Evolutionary conservation across 2,113 vertebrate genomes (phyloP).

Genomic region (Phyllostomus discolor): DNA sequence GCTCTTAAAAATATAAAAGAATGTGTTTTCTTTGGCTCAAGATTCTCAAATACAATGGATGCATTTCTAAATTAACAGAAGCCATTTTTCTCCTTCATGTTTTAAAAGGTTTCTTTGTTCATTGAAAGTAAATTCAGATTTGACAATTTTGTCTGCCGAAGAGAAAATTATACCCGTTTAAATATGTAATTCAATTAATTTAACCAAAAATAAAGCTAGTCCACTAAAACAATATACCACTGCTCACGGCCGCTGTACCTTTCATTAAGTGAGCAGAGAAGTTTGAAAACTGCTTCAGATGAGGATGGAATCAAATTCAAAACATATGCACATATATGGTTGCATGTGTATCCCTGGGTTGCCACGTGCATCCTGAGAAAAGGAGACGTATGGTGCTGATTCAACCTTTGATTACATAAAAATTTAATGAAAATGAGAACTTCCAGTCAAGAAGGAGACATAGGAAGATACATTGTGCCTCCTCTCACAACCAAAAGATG

Average conservation of each 20-base stretch:
- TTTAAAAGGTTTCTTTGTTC: not conserved
- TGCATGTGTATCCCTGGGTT: conserved; percentile 42
- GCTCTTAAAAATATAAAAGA: not conserved
- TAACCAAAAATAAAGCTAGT: conserved; percentile 45
- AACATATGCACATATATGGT: not conserved
- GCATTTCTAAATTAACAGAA: conserved; percentile 26
- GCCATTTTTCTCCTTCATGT: not conserved
- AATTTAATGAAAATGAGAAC: conserved; percentile 67
- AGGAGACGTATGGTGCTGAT: conserved; percentile 69
- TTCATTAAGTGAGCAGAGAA: conserved; percentile 33
- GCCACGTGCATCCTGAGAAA: conserved; percentile 65
- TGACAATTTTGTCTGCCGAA: conserved; percentile 36
- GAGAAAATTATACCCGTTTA: conserved; percentile 3
- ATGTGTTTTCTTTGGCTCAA: conserved; percentile 31
- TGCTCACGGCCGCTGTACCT: not conserved
- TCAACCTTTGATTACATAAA: conserved; percentile 75
- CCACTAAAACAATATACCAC: conserved; percentile 44
- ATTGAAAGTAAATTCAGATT: not conserved
- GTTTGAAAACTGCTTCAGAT: not conserved
- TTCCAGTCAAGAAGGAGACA: too few species aligned
- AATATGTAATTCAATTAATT: not conserved
- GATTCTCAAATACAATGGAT: conserved; percentile 21
- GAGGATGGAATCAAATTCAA: conserved; percentile 65
- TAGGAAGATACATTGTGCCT: too few species aligned
- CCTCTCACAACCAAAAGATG: too few species aligned